phyloP scores from a whole-genome alignment of 2,888 invertebrate genomes.

The Limnephilus rhombicus region DNA sequence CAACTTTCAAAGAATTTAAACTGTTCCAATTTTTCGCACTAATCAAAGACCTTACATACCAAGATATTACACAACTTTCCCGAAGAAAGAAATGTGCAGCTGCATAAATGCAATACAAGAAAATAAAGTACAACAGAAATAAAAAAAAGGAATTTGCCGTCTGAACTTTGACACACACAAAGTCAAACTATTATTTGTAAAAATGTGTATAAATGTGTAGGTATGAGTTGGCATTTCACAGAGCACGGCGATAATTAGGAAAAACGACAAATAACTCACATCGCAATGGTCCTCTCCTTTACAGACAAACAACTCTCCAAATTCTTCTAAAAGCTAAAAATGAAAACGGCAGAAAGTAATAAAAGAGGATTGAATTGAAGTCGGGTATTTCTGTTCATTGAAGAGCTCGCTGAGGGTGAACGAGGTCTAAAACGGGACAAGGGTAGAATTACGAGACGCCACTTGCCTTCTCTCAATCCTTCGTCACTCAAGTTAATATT shows the following conservation, averaged over 20 bases:
- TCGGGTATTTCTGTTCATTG: background rate
- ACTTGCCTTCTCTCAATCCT: background rate
- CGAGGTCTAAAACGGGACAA: background rate
- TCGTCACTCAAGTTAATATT: conserved; percentile 10
- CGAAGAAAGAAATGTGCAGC: background rate
- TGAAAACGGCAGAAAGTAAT: background rate
- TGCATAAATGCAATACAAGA: background rate
- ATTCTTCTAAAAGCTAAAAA: too few relatives aligned
- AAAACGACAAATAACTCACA: background rate
- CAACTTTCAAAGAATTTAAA: background rate
- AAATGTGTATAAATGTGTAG: background rate
- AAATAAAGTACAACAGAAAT: background rate
- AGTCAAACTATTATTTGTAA: background rate
- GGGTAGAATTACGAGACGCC: background rate
- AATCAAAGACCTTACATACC: too few relatives aligned
- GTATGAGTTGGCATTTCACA: background rate
- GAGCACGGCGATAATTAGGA: background rate
- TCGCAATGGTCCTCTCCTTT: background rate
- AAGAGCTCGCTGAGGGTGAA: background rate
- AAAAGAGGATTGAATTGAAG: background rate
- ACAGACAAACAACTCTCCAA: background rate
- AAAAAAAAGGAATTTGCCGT: background rate
- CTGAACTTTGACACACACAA: background rate
- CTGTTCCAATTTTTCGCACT: background rate
- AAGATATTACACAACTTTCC: background rate